Conservation (phyloP, 2,888 invertebrate species). For the Mechanitis messenoides region DNA sequence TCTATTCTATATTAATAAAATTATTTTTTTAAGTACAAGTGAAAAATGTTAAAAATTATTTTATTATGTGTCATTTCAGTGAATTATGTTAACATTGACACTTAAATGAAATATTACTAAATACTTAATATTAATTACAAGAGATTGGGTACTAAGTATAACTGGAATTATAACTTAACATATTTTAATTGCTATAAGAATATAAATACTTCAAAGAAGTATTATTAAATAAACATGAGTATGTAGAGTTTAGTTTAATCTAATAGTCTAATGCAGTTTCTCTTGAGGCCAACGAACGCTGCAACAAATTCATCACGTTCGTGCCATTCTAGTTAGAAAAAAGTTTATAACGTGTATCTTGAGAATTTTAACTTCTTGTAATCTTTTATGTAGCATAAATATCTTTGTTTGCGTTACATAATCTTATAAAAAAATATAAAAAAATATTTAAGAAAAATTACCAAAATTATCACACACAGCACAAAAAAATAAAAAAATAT, state of each 20-base stretch:
- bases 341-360: background rate
- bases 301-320: conserved; percentile 23
- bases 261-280: conserved; percentile 27
- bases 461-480: conserved; percentile 28
- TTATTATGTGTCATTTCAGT: no score
- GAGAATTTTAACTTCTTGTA: background rate
- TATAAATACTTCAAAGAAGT: conserved; percentile 1
- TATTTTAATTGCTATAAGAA: background rate
- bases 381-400: background rate
- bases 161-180: no score
- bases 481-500: conserved; percentile 37
- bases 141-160: no score
- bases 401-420: no score
- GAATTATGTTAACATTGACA: background rate
- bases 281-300: conserved; percentile 26
- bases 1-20: no score
- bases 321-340: conserved; percentile 15
- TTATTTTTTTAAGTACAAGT: no score
- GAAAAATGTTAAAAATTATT: no score
- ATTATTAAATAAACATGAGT: background rate
- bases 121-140: no score
- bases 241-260: background rate
- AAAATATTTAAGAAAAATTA: background rate
- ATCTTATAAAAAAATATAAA: no score
- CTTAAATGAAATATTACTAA: no score